phyloP scores from a whole-genome alignment of 2,113 vertebrate species.

The Pao palembangensis region DNA sequence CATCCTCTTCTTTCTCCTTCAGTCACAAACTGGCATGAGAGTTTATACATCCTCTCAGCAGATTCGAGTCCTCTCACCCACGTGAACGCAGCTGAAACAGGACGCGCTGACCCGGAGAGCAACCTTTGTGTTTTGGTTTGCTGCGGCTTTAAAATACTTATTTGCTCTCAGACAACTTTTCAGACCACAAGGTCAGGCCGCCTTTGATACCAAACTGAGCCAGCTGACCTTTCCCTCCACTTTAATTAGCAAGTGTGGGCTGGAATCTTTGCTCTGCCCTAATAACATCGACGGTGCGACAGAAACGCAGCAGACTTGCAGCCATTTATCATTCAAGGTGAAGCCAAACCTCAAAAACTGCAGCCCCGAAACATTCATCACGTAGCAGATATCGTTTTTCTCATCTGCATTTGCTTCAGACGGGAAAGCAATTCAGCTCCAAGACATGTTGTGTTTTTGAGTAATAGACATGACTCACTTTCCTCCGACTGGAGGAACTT shows the following conservation, averaged over 20 bases:
- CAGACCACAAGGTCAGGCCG: conserved; percentile 42
- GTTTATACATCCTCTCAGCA: background rate
- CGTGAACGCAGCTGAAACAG: conserved; percentile 9
- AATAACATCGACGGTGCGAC: background rate
- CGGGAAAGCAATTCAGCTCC: conserved; percentile 39
- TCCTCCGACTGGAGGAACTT: conserved; percentile 40
- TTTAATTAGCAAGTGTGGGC: conserved; percentile 20
- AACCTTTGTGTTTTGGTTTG: conserved; percentile 29
- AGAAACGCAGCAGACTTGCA: conserved; percentile 10
- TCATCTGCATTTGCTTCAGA: conserved; percentile 28
- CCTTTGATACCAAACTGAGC: conserved; percentile 33
- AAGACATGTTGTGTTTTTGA: conserved; percentile 45
- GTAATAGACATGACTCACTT: conserved; percentile 58
- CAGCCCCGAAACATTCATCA: conserved; percentile 4
- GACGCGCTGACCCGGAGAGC: conserved; percentile 22
- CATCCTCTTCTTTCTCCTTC: conserved; percentile 13
- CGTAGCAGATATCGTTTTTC: conserved; percentile 7
- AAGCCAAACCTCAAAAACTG: background rate
- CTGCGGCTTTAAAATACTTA: conserved; percentile 33
- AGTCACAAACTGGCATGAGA: conserved; percentile 9
- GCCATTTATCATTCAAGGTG: background rate
- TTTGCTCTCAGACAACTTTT: conserved; percentile 18
- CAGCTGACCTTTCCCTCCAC: conserved; percentile 24
- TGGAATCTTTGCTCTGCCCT: conserved; percentile 5
- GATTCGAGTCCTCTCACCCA: conserved; percentile 17